phyloP scores from a whole-genome alignment of 1,140 invertebrate species.

The Macrobrachium rosenbergii region DNA sequence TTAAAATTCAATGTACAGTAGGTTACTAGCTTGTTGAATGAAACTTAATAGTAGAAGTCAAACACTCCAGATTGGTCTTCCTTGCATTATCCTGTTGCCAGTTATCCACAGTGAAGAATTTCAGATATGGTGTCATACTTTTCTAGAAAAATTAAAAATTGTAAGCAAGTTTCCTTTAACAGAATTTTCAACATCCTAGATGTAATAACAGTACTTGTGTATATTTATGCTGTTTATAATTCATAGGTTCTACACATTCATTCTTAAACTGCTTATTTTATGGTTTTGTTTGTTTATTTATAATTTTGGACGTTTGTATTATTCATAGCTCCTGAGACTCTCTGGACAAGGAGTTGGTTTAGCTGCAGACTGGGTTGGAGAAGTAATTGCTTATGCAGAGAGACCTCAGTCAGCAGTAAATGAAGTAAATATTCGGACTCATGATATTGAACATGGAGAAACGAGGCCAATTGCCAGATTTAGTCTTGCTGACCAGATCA shows the following conservation, averaged over 20 bases:
- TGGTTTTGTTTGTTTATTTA: neutral
- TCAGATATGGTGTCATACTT: too few relatives aligned
- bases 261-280: conserved; percentile 12
- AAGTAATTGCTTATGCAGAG: conserved; percentile 47
- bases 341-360: conserved; percentile 37
- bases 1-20: too few relatives aligned
- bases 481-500: conserved; percentile 19
- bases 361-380: conserved; percentile 50
- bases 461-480: neutral
- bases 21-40: too few relatives aligned
- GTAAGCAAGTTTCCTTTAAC: too few relatives aligned
- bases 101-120: too few relatives aligned
- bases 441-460: neutral
- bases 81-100: too few relatives aligned
- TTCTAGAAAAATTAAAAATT: too few relatives aligned
- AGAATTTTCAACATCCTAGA: too few relatives aligned
- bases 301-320: too few relatives aligned
- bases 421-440: conserved; percentile 6
- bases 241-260: neutral
- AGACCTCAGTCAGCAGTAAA: neutral
- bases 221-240: neutral
- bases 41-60: too few relatives aligned
- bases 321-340: conserved; percentile 26
- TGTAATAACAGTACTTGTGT: too few relatives aligned
- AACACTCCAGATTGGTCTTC: too few relatives aligned